phyloP scores from a whole-genome alignment of 2,113 vertebrate species.

The Corythornis vintsioides region DNA sequence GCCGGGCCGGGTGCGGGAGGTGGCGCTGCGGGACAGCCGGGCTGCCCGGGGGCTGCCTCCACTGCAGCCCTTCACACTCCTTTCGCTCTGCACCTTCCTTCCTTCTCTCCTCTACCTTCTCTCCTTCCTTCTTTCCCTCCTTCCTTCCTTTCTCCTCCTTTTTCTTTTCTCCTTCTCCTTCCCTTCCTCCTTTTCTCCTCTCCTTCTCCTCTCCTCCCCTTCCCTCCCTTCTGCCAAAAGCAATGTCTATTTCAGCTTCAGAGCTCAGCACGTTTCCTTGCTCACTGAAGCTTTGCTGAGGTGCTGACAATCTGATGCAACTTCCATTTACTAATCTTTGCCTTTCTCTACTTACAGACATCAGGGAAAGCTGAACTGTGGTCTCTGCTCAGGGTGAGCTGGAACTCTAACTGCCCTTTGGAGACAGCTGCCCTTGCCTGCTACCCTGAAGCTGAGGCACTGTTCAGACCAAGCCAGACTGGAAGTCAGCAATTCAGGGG shows the following conservation, averaged over 20 bases:
- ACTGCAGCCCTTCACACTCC: neutral
- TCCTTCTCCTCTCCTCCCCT: too few relatives aligned
- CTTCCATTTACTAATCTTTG: neutral
- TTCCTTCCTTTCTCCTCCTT: too few relatives aligned
- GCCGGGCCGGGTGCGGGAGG: neutral
- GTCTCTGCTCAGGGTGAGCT: neutral
- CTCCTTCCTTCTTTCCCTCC: too few relatives aligned
- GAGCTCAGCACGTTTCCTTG: neutral
- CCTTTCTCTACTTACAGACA: neutral
- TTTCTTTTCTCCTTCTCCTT: too few relatives aligned
- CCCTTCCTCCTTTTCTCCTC: too few relatives aligned
- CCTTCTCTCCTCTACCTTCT: too few relatives aligned
- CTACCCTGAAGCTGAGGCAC: neutral
- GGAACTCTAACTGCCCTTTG: neutral
- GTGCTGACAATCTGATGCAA: neutral
- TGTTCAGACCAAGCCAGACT: neutral
- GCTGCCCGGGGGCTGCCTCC: neutral
- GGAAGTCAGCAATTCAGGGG: neutral
- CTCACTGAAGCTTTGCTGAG: neutral
- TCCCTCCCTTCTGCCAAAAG: neutral
- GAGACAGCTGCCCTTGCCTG: neutral
- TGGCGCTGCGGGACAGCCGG: constrained; percentile 54
- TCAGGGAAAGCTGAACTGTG: neutral
- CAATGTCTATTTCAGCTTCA: neutral
- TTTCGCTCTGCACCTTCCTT: neutral